Base-by-base conservation (phyloP, 2,888 invertebrate genomes). In the Archips xylosteana region DNA sequence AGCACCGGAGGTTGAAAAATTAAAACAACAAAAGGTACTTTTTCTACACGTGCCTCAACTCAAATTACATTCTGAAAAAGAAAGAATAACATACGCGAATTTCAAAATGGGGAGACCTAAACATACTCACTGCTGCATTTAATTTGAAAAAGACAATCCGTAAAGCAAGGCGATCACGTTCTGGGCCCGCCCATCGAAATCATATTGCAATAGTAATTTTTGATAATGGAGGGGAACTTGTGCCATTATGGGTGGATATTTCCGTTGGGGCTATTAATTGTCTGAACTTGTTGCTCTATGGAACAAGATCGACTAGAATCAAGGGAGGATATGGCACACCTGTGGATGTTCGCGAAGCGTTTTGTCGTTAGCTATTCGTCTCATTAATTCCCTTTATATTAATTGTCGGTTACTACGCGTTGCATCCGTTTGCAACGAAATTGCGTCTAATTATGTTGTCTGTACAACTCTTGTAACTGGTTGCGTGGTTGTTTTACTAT, bases 121-220 rank as follows among this genome's bases (percentile, higher is more conserved):
- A 85, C 83, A 86, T 80, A 81, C 80, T 84, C 79, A 79, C 77
- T 79, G 82, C 78, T 82, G 83, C 88, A 87, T 90, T 94, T 92
- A 91, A 92, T 93, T 92, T 89, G 79, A 84, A 88, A 87, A 92
- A 93, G 92, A 94, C 93, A 92, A 92, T 89, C 79, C 78, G 77
- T 75, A 82, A 75, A 84, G 85, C 83, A 88, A 89, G 82, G 80
- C 84, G 87, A 90, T 90, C 91, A 89, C 88, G 91, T 89, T 79
- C 81, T 70, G 70, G 71, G 71, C 80, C 83, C 89, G 89, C 91
- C 92, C 88, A 87, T 84, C 82, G 80, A 87, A 89, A 88, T 87
- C 85, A 89, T 87, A 91, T 89, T 87, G 92, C 91, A 91, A 92
- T 91, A 91, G 89, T 89, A 89, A 89, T 91, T 92, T 92, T 89